Base-by-base conservation (phyloP, 2,888 invertebrate genomes). In the Xylota sylvarum region DNA sequence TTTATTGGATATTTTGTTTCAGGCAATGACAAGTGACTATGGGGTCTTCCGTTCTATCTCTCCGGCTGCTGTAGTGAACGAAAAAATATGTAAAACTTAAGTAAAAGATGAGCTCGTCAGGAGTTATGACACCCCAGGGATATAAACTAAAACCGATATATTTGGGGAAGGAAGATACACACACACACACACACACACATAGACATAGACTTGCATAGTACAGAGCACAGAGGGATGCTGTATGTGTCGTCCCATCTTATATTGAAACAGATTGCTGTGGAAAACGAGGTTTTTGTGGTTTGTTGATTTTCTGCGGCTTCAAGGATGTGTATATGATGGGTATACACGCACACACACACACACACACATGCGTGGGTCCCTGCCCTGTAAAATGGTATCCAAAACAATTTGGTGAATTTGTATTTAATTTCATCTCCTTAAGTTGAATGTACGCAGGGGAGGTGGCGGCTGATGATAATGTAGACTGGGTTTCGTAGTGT, bases 41-140 rank as follows among this genome's bases (percentile, higher is more conserved):
- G 56, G 43, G 64, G 32, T 43, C 27, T 46, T 55, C 23, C 30
- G 50, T 50, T 43, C 32, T 43, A n/a, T 35, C 48, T 56, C 4
- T 19, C n/a, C n/a, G 17, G 4, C 14, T 40, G 9, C 5, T 32
- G 19, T 6, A 30, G 48, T 17, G 64, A 73, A 76, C 37, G 89
- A 89, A 91, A 92, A 91, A 92, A 91, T 92, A 92, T 92, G 91
- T 91, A 92, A 91, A 92, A 92, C 91, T 92, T 91, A 92, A 92
- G 92, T 92, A 92, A 92, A 91, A 92, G 92, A 92, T 92, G 92
- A 92, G 92, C 92, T 92, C 90, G 91, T 92, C 92, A 91, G 90
- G 90, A 92, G 90, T 92, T 92, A 92, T 92, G 92, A 92, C 91
- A 91, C 92, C 90, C 92, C 82, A 84, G 92, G 91, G 92, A 91